phyloP scores from a whole-genome alignment of 2,113 vertebrate species.

The Cavia porcellus region DNA sequence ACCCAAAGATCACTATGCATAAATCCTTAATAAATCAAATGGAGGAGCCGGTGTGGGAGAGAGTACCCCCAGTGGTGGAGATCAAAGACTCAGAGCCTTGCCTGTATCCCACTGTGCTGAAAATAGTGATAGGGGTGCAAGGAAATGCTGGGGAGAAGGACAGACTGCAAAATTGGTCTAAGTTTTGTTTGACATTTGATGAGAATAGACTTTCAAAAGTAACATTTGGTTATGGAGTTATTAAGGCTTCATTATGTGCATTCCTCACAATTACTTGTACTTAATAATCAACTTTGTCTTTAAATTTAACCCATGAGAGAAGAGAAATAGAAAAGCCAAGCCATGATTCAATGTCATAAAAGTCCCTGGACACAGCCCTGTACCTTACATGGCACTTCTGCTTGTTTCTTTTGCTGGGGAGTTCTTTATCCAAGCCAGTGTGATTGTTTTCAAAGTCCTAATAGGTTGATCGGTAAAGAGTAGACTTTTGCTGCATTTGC shows the following conservation, averaged over 20 bases:
- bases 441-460: slow-evolving; percentile 32
- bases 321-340: slow-evolving; percentile 48
- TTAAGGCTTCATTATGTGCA: neutral
- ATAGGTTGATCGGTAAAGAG: neutral
- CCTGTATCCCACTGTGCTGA: neutral
- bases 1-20: slow-evolving; percentile 29
- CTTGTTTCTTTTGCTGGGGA: neutral
- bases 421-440: neutral
- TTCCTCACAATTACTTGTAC: slow-evolving; percentile 25
- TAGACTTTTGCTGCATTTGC: neutral
- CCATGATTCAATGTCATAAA: neutral
- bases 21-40: slow-evolving; percentile 64
- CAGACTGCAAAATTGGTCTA: neutral
- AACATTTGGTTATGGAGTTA: slow-evolving; percentile 19
- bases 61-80: neutral
- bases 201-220: slow-evolving; percentile 49
- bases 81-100: slow-evolving; percentile 28
- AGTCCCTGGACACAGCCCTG: neutral
- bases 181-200: slow-evolving; percentile 53
- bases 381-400: neutral
- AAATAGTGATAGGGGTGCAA: neutral
- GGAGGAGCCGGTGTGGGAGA: slow-evolving; percentile 26
- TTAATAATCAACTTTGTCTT: slow-evolving; percentile 44
- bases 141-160: neutral
- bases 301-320: slow-evolving; percentile 35